phyloP scores from a whole-genome alignment of 37 sponge, comb jelly and placozoan species.

The Theonella swinhoei region DNA sequence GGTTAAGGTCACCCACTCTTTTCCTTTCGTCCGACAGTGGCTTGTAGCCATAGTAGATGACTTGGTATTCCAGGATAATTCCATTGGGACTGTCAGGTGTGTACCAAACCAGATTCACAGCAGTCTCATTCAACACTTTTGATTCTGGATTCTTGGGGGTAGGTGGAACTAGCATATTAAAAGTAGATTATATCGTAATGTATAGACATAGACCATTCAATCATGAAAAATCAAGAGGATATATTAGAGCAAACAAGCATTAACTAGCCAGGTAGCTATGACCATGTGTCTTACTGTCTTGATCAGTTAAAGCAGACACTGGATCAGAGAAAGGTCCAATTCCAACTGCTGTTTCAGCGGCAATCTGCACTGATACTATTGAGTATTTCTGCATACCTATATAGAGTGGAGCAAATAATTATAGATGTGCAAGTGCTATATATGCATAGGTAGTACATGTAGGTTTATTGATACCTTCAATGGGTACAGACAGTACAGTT shows the following conservation, averaged over 20 bases:
- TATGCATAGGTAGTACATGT: too few species aligned
- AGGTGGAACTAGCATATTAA: background rate
- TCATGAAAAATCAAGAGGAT: too few species aligned
- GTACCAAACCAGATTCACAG: conserved; percentile 6
- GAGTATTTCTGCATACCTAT: background rate
- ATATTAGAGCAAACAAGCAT: too few species aligned
- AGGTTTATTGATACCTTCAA: too few species aligned
- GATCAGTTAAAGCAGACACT: background rate
- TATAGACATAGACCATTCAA: too few species aligned
- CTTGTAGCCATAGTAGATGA: conserved; percentile 33
- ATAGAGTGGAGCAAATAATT: too few species aligned
- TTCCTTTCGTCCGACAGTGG: background rate
- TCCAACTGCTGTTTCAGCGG: conserved; percentile 10
- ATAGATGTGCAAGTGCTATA: too few species aligned
- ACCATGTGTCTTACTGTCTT: too few species aligned
- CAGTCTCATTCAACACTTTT: background rate
- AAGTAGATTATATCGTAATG: too few species aligned
- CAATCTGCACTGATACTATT: background rate
- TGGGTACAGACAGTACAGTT: background rate
- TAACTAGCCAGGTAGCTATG: too few species aligned
- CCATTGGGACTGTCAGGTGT: conserved; percentile 26
- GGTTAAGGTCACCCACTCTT: too few species aligned
- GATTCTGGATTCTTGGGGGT: background rate
- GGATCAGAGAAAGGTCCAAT: background rate
- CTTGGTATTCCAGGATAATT: conserved; percentile 21